Evolutionary conservation across 2,888 invertebrate genomes (phyloP).

Genomic region (Thecophora atra): DNA sequence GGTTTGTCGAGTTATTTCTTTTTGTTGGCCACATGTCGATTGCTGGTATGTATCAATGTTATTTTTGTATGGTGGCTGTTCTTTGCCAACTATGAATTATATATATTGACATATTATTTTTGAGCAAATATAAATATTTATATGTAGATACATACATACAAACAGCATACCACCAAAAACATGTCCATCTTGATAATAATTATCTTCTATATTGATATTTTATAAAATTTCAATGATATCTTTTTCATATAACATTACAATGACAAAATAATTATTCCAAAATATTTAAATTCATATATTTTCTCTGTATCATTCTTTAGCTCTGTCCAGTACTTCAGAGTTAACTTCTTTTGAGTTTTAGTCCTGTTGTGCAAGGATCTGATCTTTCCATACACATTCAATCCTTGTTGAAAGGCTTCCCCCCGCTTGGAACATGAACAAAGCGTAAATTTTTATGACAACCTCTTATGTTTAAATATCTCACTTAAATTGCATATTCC

Average conservation of each 20-base stretch:
- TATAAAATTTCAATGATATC: not conserved
- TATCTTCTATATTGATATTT: not conserved
- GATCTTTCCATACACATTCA: slow-evolving; percentile 29
- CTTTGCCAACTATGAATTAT: not conserved
- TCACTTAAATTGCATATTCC: not conserved
- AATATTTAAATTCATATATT: slow-evolving; percentile 20
- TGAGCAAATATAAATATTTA: slow-evolving; percentile 12
- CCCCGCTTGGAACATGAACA: slow-evolving; percentile 18
- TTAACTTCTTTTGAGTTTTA: slow-evolving; percentile 30
- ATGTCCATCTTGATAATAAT: slow-evolving; percentile 1
- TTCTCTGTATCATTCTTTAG: slow-evolving; percentile 32
- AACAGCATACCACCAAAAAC: not conserved
- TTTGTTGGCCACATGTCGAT: slow-evolving; percentile 23
- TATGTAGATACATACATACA: too few species aligned
- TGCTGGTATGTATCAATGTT: slow-evolving; percentile 32
- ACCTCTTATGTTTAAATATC: slow-evolving; percentile 16
- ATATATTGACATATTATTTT: slow-evolving; percentile 13
- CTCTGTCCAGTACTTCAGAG: slow-evolving; percentile 34
- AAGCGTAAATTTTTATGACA: slow-evolving; percentile 27
- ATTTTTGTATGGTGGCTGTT: not conserved
- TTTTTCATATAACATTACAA: slow-evolving; percentile 3
- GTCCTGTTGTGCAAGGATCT: slow-evolving; percentile 30
- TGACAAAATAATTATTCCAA: slow-evolving; percentile 10
- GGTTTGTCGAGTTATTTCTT: slow-evolving; percentile 29
- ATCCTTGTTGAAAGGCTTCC: slow-evolving; percentile 23